These are phyloP conservation scores for Endotricha flammealis DNA, from an alignment of 2,888 invertebrate genomes.

Conservation along the genomic window DNA sequence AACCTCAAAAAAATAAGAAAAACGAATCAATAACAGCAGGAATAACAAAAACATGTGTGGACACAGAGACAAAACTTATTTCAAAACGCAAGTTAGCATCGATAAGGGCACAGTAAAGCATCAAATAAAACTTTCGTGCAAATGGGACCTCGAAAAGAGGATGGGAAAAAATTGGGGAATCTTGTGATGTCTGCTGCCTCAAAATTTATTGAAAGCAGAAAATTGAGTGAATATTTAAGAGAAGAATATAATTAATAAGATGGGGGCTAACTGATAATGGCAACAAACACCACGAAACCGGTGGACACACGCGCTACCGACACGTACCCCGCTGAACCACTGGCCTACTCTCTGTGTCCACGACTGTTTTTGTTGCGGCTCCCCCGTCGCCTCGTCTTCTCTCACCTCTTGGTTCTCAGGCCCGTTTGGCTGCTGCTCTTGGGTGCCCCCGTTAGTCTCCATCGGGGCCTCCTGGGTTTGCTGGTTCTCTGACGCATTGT, in stretches of 20 bases:
- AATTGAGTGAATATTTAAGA: neutral
- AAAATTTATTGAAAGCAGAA: slow-evolving; percentile 15
- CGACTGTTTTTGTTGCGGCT: slow-evolving; percentile 77
- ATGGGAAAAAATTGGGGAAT: slow-evolving; percentile 51
- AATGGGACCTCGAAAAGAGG: slow-evolving; percentile 69
- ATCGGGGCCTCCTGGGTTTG: slow-evolving; percentile 64
- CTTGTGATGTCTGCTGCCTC: slow-evolving; percentile 61
- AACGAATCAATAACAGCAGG: slow-evolving; percentile 24
- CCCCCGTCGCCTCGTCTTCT: slow-evolving; percentile 62
- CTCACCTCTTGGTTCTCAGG: slow-evolving; percentile 73
- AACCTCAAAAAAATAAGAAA: slow-evolving; percentile 37
- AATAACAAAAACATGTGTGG: slow-evolving; percentile 71
- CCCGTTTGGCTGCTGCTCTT: slow-evolving; percentile 62
- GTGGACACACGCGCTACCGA: slow-evolving; percentile 67
- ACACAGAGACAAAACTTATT: slow-evolving; percentile 60
- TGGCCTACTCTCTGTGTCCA: slow-evolving; percentile 85
- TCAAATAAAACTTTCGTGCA: slow-evolving; percentile 57
- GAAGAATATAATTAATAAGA: neutral
- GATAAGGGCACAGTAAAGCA: slow-evolving; percentile 40
- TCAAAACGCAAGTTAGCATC: slow-evolving; percentile 38
- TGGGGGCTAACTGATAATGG: slow-evolving; percentile 26
- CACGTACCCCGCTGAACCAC: slow-evolving; percentile 85
- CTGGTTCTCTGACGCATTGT: slow-evolving; percentile 60
- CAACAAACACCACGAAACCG: slow-evolving; percentile 60
- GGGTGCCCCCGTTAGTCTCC: slow-evolving; percentile 71